phyloP scores from a whole-genome alignment of 2,113 vertebrate genomes.

The Grallaria varia region DNA sequence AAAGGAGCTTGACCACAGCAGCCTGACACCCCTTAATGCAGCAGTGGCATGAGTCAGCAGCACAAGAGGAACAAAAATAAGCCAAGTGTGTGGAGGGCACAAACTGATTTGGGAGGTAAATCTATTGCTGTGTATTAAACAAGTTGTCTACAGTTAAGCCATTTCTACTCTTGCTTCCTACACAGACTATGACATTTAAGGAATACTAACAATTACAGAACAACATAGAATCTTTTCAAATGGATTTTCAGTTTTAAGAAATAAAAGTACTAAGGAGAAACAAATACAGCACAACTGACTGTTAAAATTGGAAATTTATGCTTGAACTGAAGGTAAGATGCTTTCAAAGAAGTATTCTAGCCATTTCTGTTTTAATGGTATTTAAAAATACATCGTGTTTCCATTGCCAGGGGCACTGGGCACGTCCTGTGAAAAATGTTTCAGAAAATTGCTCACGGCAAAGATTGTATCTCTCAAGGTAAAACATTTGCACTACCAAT shows the following conservation, averaged over 20 bases:
- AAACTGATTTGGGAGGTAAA: neutral
- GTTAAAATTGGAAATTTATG: neutral
- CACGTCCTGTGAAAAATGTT: neutral
- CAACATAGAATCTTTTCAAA: neutral
- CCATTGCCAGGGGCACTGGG: neutral
- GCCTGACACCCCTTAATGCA: neutral
- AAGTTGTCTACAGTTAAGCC: neutral
- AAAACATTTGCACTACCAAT: neutral
- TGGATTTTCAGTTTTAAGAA: neutral
- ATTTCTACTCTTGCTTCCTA: neutral
- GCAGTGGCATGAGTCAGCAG: neutral
- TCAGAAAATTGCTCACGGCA: neutral
- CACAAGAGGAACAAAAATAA: neutral
- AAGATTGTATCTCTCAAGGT: neutral
- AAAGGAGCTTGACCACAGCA: neutral
- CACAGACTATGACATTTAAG: neutral
- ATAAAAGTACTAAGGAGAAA: neutral
- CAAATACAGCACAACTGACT: neutral
- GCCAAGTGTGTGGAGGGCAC: neutral
- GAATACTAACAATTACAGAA: neutral
- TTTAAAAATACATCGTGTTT: neutral
- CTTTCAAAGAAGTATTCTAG: neutral
- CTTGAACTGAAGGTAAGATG: neutral
- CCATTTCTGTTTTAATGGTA: neutral
- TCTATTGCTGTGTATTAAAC: neutral